Percentiles rank a stretch among this genome's conserved stretches.
Evolutionary conservation across 2,888 invertebrate species (phyloP).

Genomic region (Trissolcus japonicus): DNA sequence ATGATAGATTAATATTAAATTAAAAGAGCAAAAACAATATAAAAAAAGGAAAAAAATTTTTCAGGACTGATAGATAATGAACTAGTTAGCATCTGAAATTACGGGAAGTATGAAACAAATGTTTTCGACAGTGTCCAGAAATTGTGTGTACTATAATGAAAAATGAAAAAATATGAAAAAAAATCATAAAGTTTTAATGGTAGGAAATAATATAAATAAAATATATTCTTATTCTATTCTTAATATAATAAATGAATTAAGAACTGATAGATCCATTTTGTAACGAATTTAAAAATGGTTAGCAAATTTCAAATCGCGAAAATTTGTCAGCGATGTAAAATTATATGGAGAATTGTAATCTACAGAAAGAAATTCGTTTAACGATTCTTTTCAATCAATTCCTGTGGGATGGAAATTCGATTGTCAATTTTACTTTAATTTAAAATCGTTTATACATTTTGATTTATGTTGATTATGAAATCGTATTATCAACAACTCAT

Average conservation of each 20-base stretch:
- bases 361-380: too few relatives aligned
- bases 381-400: neutral
- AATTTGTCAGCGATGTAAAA: too few relatives aligned
- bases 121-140: constrained; percentile 40
- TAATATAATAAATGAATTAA: constrained; percentile 35
- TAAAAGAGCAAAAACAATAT: constrained; percentile 4
- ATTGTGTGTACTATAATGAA: constrained; percentile 45
- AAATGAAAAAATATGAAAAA: constrained; percentile 35
- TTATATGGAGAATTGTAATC: neutral
- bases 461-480: neutral
- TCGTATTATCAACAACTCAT: neutral
- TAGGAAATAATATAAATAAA: constrained; percentile 47
- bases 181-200: constrained; percentile 43
- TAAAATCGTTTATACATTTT: too few relatives aligned
- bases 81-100: constrained; percentile 12
- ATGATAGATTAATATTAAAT: constrained; percentile 26
- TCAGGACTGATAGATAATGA: constrained; percentile 31
- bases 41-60: constrained; percentile 1
- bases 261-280: constrained; percentile 28
- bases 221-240: constrained; percentile 46
- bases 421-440: too few relatives aligned
- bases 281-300: constrained; percentile 31
- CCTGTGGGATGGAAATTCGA: neutral
- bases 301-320: constrained; percentile 12
- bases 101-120: constrained; percentile 10